Evolutionary conservation across 2,113 vertebrate genomes (phyloP), one percentile per base, ranked within the genome.

Genomic region (Syngnathoides biaculeatus): DNA sequence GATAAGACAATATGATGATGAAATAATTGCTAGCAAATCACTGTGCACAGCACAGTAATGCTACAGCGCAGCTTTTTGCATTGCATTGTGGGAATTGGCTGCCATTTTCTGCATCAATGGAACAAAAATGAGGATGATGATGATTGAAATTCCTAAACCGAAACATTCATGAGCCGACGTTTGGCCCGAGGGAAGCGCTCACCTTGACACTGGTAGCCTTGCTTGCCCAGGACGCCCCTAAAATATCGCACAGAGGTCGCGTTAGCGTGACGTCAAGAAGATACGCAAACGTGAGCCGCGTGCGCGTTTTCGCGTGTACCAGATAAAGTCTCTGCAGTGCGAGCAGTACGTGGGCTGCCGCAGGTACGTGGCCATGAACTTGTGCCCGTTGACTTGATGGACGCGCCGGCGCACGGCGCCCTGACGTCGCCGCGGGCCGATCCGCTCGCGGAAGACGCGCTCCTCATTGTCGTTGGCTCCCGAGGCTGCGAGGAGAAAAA

Each of bases 181-280:
- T n/a, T 50, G 8, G 40, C 10, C 40, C 1, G 6, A n/a, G 48
- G 12, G 5, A 80, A 53, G 71, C 73, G 88, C 96, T 96, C 94
- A 98, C 96, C 96, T 94, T 99, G 97, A 92, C 97, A 99, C 68
- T 99, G 97, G 90, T 99, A 99, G 75, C 97, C 97, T 88, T 99
- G 97, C 89, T 99, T 99, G 87, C 97, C 97, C 91, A 99, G 94
- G 85, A 99, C 96, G 75, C 97, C 97, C 97, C 97, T 99, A 90
- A 71, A 73, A 74, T 91, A 91, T 84, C 59, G 90, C 50, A 77
- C 47, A 84, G 19, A 77, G 74, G 67, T 71, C 73, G 40, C 64
- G 13, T 58, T 61, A 75, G 50, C 64, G 38, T 1, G 35, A 45
- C 22, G 73, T 62, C 63, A 40, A 69, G 11, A 64, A 17, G 47